Evolutionary conservation across 2,888 invertebrate genomes (phyloP), one percentile per base, ranked within the genome.

Genomic region (Hipparchia sbordonii): DNA sequence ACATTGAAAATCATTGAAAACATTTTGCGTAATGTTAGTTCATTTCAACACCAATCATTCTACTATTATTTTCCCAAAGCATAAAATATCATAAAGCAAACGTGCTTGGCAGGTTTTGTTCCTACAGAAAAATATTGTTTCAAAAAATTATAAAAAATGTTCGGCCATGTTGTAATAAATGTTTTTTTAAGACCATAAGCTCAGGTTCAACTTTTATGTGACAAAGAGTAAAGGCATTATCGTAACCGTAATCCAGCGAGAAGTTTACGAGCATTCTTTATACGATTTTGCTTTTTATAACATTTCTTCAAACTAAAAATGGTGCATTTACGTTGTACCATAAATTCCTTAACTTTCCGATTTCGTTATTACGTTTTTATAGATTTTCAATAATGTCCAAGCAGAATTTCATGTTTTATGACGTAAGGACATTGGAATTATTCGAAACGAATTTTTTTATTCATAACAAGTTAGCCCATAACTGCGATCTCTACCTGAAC

Each of bases 191-290:
- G 13, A 45, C 61, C 61, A 54, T 52, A 62, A 56, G 62, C 70
- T 54, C 70, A 46, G 63, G 62, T 70, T 70, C 62, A 70, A 63
- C 23, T 70, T 70, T 70, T 63, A 70, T 70, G 70, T 70, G 62
- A 70, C 70, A 70, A 70, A 70, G 54, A 70, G 62, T 69, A 63
- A 62, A 70, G 56, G 54, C 63, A 56, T 54, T 69, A 61, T 69
- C 54, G 70, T 63, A 63, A 63, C 56, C 46, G 62, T 70, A 70
- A 70, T 70, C 63, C 70, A 70, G 63, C 54, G 70, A 70, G 56
- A 70, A 56, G 62, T 70, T 70, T 70, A 70, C 70, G 70, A 70
- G 62, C 70, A 70, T 63, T 56, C 62, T 63, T 70, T 63, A 63
- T 63, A 70, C 63, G 70, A 70, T 56, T 70, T 54, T 63, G 70